Conservation (phyloP, 2,113 vertebrate genomes). For the Perca flavescens region DNA sequence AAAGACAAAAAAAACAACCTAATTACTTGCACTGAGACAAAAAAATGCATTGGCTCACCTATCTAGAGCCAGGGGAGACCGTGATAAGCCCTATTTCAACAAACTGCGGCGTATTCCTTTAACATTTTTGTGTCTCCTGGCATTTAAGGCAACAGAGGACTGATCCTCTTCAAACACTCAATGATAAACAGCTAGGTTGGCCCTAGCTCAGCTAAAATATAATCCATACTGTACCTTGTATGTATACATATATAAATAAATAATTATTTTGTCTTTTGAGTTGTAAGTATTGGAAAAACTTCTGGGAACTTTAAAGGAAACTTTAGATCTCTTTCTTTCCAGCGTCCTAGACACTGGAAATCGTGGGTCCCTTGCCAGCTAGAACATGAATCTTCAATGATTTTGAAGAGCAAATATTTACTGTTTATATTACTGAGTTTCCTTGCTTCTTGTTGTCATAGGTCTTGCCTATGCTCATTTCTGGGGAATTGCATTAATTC, state of each 20-base stretch:
- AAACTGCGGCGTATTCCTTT: too few relatives aligned
- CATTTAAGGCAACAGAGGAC: neutral
- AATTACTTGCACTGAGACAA: too few relatives aligned
- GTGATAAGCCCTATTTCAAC: too few relatives aligned
- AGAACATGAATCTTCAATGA: conserved; percentile 29
- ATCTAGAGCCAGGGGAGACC: too few relatives aligned
- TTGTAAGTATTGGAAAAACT: too few relatives aligned
- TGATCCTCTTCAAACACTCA: neutral
- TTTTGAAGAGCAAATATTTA: neutral
- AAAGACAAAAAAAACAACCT: too few relatives aligned
- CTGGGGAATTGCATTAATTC: neutral
- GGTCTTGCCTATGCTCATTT: neutral
- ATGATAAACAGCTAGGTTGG: neutral
- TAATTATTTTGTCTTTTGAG: neutral
- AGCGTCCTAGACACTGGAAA: neutral
- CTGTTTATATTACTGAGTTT: conserved; percentile 17
- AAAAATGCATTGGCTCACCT: too few relatives aligned
- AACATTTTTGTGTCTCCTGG: neutral
- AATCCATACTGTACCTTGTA: neutral
- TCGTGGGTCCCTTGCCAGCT: neutral
- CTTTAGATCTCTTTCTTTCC: neutral
- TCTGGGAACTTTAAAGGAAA: conserved; percentile 2
- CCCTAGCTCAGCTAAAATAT: neutral
- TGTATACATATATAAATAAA: neutral
- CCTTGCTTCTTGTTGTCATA: neutral